Evolutionary conservation across 2,113 vertebrate genomes (phyloP).

Genomic region (Erythrolamprus reginae): DNA sequence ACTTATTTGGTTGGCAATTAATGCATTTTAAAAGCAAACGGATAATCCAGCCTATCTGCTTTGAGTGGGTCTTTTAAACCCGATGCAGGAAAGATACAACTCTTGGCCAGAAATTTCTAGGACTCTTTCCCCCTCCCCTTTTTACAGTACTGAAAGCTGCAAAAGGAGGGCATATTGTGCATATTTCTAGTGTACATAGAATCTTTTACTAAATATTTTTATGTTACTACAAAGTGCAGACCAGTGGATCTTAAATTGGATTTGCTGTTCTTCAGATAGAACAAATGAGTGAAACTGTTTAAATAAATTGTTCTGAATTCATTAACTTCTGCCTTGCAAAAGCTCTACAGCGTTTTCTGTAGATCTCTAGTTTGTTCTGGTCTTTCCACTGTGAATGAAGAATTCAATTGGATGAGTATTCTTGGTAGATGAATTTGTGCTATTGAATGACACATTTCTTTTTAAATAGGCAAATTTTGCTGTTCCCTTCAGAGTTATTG

Average conservation of each 20-base stretch:
- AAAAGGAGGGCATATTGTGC: constrained; percentile 7
- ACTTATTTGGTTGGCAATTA: constrained; percentile 32
- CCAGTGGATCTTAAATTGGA: constrained; percentile 25
- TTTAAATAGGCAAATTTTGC: neutral
- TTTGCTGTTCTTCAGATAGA: constrained; percentile 6
- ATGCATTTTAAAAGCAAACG: constrained; percentile 23
- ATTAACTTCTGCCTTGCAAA: neutral
- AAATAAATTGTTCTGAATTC: constrained; percentile 3
- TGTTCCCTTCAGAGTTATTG: neutral
- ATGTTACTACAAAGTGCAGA: constrained; percentile 1
- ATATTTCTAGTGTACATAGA: constrained; percentile 23
- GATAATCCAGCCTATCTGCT: neutral
- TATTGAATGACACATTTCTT: neutral
- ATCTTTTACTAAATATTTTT: constrained; percentile 13
- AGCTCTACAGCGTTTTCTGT: neutral
- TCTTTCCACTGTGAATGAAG: neutral
- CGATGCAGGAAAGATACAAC: neutral
- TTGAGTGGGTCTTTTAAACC: neutral
- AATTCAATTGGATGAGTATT: neutral
- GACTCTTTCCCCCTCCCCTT: neutral
- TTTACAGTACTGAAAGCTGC: constrained; percentile 1
- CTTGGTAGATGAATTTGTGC: neutral
- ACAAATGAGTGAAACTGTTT: neutral
- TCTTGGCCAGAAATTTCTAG: neutral
- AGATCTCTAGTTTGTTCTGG: neutral